Evolutionary conservation across 2,797 vertebrate species (phyloP).

Genomic region (Bradypus variegatus): DNA sequence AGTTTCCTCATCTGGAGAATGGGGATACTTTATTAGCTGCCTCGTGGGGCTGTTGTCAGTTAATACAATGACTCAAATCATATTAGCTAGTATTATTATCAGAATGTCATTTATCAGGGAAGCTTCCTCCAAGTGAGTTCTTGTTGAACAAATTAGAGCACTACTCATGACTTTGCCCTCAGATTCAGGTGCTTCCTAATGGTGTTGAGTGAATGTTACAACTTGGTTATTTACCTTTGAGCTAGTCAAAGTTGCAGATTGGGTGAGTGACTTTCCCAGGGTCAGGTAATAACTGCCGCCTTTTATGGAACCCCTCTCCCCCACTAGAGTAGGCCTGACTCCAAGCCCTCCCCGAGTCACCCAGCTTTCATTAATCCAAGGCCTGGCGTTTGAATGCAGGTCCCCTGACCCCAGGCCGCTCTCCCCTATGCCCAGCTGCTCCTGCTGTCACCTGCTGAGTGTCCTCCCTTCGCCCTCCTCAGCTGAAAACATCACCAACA

Average conservation of each 20-base stretch:
- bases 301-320: background rate
- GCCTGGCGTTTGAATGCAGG: background rate
- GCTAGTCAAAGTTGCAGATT: background rate
- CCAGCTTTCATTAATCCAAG: background rate
- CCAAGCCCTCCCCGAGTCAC: background rate
- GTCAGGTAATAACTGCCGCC: background rate
- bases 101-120: background rate
- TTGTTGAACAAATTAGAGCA: background rate
- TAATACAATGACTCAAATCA: background rate
- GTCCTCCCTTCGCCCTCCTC: constrained; percentile 37
- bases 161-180: background rate
- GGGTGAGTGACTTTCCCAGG: background rate
- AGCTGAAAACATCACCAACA: constrained; percentile 55
- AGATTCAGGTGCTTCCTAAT: background rate
- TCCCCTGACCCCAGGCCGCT: background rate
- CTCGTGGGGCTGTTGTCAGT: background rate
- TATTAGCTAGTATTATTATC: background rate
- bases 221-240: background rate
- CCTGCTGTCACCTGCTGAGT: background rate
- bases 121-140: background rate
- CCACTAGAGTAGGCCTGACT: background rate
- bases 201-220: background rate
- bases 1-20: background rate
- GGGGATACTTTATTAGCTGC: background rate
- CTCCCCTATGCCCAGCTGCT: background rate